phyloP scores from a whole-genome alignment of 2,888 invertebrate genomes.

The Furcula furcula region DNA sequence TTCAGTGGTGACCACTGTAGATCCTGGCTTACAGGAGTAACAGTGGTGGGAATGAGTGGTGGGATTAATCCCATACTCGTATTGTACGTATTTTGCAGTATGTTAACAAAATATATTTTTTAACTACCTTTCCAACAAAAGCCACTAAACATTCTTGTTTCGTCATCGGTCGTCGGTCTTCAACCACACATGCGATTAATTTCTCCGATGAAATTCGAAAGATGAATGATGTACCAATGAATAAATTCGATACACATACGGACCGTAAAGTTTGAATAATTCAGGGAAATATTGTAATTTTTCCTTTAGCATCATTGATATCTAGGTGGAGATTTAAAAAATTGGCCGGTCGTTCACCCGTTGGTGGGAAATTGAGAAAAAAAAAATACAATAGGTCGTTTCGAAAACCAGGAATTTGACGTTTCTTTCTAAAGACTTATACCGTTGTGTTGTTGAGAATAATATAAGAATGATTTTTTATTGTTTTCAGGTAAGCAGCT shows the following conservation, averaged over 20 bases:
- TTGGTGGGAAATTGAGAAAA: slow-evolving; percentile 19
- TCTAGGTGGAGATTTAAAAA: slow-evolving; percentile 68
- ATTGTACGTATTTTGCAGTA: too few relatives aligned
- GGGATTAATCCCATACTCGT: too few relatives aligned
- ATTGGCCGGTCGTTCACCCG: slow-evolving; percentile 72
- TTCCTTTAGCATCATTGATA: slow-evolving; percentile 43
- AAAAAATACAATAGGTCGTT: slow-evolving; percentile 39
- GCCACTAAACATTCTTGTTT: too few relatives aligned
- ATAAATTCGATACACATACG: slow-evolving; percentile 37
- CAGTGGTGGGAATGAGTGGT: too few relatives aligned
- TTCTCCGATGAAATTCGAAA: slow-evolving; percentile 10
- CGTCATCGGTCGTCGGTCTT: too few relatives aligned
- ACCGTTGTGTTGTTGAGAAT: slow-evolving; percentile 37
- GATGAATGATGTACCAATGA: slow-evolving; percentile 23
- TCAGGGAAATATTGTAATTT: slow-evolving; percentile 60
- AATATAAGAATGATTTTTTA: slow-evolving; percentile 23
- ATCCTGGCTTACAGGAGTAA: too few relatives aligned
- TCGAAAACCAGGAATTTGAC: slow-evolving; percentile 27
- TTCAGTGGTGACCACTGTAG: too few relatives aligned
- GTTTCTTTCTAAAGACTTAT: slow-evolving; percentile 23
- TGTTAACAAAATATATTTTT: too few relatives aligned
- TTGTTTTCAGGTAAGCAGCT: slow-evolving; percentile 46
- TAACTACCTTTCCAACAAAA: too few relatives aligned
- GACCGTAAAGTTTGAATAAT: slow-evolving; percentile 64
- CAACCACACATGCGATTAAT: too few relatives aligned